Conservation (phyloP, 2,113 vertebrate species). For the Cyanoliseus patagonus region DNA sequence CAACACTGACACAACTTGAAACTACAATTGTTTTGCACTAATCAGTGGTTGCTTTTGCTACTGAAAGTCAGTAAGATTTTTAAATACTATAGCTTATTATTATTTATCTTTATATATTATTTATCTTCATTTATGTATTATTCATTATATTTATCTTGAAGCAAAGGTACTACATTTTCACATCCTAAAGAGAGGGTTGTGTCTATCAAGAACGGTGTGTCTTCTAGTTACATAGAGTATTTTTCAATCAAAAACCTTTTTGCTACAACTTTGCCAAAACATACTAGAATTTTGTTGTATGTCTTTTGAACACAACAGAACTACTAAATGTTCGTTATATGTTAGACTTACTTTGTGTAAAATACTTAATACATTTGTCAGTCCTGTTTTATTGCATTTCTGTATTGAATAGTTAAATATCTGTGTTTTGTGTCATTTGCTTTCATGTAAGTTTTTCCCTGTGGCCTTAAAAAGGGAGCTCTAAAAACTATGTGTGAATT, state of each 20-base stretch:
- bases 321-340: not conserved
- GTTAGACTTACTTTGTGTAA: not conserved
- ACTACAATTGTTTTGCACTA: not conserved
- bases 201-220: not conserved
- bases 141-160: not conserved
- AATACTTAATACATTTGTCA: not conserved
- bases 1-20: not conserved
- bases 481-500: not conserved
- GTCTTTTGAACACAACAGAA: not conserved
- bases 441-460: not conserved
- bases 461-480: not conserved
- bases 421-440: not conserved
- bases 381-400: not conserved
- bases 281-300: not conserved
- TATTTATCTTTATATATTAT: not conserved
- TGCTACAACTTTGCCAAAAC: not conserved
- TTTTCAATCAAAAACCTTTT: not conserved
- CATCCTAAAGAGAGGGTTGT: not conserved
- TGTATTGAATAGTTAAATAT: not conserved
- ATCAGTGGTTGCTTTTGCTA: not conserved
- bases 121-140: too few relatives aligned
- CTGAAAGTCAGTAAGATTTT: not conserved
- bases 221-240: not conserved
- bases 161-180: not conserved
- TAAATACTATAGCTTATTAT: not conserved